These are phyloP conservation scores for Argyrosomus japonicus DNA, from an alignment of 2,113 vertebrate species.

Conservation along the genomic window DNA sequence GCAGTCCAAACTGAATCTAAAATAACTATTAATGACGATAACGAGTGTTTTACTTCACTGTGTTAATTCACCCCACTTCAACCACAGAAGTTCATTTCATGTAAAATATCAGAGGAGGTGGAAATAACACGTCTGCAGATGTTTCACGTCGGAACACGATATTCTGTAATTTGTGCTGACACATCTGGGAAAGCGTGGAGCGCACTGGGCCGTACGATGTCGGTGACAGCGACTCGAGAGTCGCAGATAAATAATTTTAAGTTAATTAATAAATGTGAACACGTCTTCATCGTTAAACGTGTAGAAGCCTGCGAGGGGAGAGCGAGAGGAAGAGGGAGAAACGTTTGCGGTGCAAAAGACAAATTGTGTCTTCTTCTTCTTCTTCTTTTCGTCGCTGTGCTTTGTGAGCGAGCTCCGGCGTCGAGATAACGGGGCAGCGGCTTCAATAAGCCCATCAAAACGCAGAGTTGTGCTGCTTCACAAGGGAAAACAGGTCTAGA, in stretches of 20 bases:
- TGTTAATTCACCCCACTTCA: background rate
- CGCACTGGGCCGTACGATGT: background rate
- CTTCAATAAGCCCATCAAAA: conserved; percentile 69
- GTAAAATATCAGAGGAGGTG: background rate
- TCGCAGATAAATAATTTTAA: no score
- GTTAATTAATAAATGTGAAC: background rate
- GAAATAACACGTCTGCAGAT: conserved; percentile 29
- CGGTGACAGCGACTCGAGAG: background rate
- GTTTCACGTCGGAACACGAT: conserved; percentile 1
- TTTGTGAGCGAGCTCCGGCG: conserved; percentile 46
- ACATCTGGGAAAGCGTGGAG: conserved; percentile 3
- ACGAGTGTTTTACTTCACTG: background rate
- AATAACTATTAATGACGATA: no score
- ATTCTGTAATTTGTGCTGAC: conserved; percentile 15
- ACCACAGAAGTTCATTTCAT: conserved; percentile 17
- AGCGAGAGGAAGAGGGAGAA: conserved; percentile 18
- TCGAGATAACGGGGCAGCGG: conserved; percentile 61
- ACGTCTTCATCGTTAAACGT: background rate
- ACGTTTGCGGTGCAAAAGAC: conserved; percentile 2
- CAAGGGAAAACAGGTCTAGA: conserved; percentile 62
- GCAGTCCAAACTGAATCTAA: background rate
- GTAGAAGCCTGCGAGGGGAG: background rate
- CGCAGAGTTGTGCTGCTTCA: conserved; percentile 51
- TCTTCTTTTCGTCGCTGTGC: conserved; percentile 21
- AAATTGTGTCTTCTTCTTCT: conserved; percentile 33